Percentiles rank a stretch among this genome's conserved stretches.
These are phyloP conservation scores for Liasis olivaceus DNA, from an alignment of 2,797 vertebrate genomes.

Conservation along the genomic window DNA sequence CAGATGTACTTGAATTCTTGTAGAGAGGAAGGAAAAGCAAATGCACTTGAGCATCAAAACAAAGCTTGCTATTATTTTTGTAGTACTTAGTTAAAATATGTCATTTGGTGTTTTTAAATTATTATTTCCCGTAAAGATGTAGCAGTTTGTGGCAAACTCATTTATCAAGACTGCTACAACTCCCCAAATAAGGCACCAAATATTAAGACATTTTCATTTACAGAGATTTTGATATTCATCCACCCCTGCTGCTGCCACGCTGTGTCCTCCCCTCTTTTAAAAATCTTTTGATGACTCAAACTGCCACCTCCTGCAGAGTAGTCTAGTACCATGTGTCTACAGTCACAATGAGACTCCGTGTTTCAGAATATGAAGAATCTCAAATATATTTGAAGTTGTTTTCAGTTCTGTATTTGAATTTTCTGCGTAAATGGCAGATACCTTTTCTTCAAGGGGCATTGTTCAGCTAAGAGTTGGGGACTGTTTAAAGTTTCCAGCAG, in stretches of 20 bases:
- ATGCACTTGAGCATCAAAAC: slow-evolving; percentile 16
- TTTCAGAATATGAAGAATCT: slow-evolving; percentile 13
- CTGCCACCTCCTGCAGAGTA: slow-evolving; percentile 5
- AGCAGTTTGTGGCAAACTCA: accelerated
- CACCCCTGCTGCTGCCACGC: not conserved
- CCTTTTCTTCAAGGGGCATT: slow-evolving; percentile 22
- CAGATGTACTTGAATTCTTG: not conserved
- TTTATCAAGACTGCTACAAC: not conserved
- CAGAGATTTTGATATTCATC: not conserved
- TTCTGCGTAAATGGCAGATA: not conserved
- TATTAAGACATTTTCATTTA: slow-evolving; percentile 15
- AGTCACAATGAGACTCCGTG: slow-evolving; percentile 25
- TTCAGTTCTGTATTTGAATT: not conserved
- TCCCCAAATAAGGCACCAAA: not conserved
- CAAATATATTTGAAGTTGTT: not conserved
- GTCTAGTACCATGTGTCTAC: slow-evolving; percentile 14
- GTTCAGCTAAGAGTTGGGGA: not conserved
- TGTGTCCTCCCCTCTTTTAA: slow-evolving; percentile 4
- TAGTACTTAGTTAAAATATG: slow-evolving; percentile 34
- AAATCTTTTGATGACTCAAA: not conserved
- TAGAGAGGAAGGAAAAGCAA: not conserved
- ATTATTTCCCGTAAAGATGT: slow-evolving; percentile 18
- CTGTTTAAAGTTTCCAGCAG: not conserved
- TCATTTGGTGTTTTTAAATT: not conserved
- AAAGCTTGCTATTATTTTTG: not conserved